Percentiles rank a stretch among this genome's conserved stretches.
These are phyloP conservation scores for Pristionchus mayeri DNA, from an alignment of 2,888 invertebrate genomes.

Conservation along the genomic window DNA sequence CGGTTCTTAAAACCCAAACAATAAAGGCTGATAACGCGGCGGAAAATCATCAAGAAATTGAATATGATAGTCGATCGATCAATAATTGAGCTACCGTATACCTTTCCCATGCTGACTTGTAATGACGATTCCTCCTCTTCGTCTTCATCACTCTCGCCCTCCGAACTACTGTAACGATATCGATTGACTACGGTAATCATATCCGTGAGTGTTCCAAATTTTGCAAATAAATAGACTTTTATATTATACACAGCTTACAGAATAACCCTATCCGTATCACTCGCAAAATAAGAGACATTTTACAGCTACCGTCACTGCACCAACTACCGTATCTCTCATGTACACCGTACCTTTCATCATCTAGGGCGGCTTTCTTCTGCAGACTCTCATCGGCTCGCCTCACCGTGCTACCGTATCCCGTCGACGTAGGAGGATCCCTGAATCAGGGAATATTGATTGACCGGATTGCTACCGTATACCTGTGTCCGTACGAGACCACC, in stretches of 20 bases:
- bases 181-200: background rate
- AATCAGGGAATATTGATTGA: background rate
- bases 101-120: slow-evolving; percentile 21
- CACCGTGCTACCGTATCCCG: slow-evolving; percentile 51
- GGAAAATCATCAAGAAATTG: slow-evolving; percentile 33
- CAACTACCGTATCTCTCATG: too few relatives aligned
- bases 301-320: too few relatives aligned
- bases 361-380: slow-evolving; percentile 45
- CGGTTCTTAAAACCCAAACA: too few relatives aligned
- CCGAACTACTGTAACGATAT: slow-evolving; percentile 39
- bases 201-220: too few relatives aligned
- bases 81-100: too few relatives aligned
- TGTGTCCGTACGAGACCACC: background rate
- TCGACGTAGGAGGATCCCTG: slow-evolving; percentile 48
- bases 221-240: too few relatives aligned
- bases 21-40: slow-evolving; percentile 51
- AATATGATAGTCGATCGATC: background rate
- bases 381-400: slow-evolving; percentile 49
- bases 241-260: too few relatives aligned
- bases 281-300: too few relatives aligned
- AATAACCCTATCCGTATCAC: too few relatives aligned
- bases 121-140: slow-evolving; percentile 47
- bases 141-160: slow-evolving; percentile 51
- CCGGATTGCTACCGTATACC: slow-evolving; percentile 48
- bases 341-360: slow-evolving; percentile 42